phyloP scores from a whole-genome alignment of 1,140 invertebrate genomes.

The Aethina tumida region DNA sequence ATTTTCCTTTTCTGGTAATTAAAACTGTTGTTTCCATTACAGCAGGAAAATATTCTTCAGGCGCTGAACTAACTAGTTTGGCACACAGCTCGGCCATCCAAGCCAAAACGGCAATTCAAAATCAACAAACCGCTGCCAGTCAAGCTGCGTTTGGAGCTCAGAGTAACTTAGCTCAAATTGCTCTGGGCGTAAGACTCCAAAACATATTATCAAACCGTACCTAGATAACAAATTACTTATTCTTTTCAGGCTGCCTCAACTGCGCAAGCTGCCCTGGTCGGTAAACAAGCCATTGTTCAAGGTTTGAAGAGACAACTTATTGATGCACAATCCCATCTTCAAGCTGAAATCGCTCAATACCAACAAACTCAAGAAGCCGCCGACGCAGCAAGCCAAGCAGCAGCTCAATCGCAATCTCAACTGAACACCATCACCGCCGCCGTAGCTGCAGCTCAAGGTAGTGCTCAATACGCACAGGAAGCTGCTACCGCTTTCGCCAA shows the following conservation, averaged over 20 bases:
- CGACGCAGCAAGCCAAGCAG: slow-evolving; percentile 16
- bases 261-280: slow-evolving; percentile 26
- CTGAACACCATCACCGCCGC: slow-evolving; percentile 17
- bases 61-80: slow-evolving; percentile 22
- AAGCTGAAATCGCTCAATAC: slow-evolving; percentile 20
- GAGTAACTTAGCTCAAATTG: slow-evolving; percentile 21
- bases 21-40: too few relatives aligned
- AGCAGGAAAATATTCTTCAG: slow-evolving; percentile 13
- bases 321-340: slow-evolving; percentile 20
- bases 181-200: slow-evolving; percentile 19
- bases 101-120: slow-evolving; percentile 23
- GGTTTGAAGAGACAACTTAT: slow-evolving; percentile 19
- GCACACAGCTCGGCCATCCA: slow-evolving; percentile 23
- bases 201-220: too few relatives aligned
- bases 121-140: slow-evolving; percentile 23
- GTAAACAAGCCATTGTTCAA: slow-evolving; percentile 23
- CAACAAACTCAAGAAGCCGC: slow-evolving; percentile 20
- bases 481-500: slow-evolving; percentile 20
- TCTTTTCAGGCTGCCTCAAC: slow-evolving; percentile 22
- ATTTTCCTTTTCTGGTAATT: too few relatives aligned
- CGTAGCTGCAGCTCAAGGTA: slow-evolving; percentile 20
- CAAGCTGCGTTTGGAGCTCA: slow-evolving; percentile 25
- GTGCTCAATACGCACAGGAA: slow-evolving; percentile 15
- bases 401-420: slow-evolving; percentile 21
- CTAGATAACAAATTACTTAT: too few relatives aligned